These are phyloP conservation scores for Harpagoxenus sublaevis DNA, from an alignment of 2,888 invertebrate species.

Conservation along the genomic window DNA sequence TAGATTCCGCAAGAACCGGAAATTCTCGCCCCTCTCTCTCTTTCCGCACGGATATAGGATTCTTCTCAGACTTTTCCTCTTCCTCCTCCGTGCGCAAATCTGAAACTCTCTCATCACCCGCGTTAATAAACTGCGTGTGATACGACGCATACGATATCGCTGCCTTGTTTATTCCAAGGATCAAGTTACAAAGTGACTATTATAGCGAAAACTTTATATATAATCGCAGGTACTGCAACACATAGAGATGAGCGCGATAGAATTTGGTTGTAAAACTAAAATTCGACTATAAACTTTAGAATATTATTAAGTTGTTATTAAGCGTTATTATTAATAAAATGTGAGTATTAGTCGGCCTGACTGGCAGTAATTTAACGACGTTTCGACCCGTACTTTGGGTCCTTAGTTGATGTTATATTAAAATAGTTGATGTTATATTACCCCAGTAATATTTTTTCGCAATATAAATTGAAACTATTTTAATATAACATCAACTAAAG, in stretches of 20 bases:
- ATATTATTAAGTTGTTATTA: not conserved
- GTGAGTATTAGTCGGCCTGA: too few species aligned
- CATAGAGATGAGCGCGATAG: constrained; percentile 28
- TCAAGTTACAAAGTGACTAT: constrained; percentile 19
- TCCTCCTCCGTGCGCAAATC: not conserved
- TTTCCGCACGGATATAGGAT: constrained; percentile 10
- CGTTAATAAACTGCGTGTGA: constrained; percentile 31
- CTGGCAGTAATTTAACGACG: too few species aligned
- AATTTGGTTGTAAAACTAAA: not conserved
- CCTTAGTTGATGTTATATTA: too few species aligned
- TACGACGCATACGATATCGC: constrained; percentile 5
- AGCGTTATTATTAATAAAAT: not conserved
- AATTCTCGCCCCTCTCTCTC: constrained; percentile 38
- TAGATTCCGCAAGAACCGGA: constrained; percentile 56
- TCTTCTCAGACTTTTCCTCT: constrained; percentile 17
- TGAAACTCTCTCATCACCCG: constrained; percentile 20
- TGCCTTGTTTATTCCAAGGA: constrained; percentile 1
- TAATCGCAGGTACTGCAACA: not conserved
- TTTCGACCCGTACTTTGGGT: too few species aligned
- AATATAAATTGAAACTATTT: too few species aligned
- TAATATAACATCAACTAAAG: too few species aligned
- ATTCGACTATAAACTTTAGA: not conserved
- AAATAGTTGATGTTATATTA: too few species aligned
- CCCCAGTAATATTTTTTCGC: too few species aligned
- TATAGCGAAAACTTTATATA: not conserved